Evolutionary conservation across 2,113 vertebrate species (phyloP), one percentile per base, ranked within the genome.

Genomic region (Sprattus sprattus): DNA sequence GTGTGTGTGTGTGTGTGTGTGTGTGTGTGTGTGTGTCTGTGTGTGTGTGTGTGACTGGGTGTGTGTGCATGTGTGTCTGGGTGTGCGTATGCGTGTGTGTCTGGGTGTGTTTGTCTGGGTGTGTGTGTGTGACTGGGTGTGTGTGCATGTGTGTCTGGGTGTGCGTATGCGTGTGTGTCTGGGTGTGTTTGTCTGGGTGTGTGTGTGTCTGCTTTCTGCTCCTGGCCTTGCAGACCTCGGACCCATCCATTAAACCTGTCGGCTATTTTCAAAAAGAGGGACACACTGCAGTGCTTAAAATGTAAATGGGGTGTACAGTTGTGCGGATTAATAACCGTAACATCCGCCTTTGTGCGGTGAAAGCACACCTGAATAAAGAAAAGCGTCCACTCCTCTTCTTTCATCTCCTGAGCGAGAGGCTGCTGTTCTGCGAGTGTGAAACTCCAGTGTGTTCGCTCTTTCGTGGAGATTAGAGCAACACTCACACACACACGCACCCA

Each of bases 291-390:
- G 71, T 13, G 28, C 71, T 39, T 78, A 11, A 39, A 15, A 78
- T 32, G 28, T 39, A 78, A 78, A 78, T 78, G 71, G 28, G 71
- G 71, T 39, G 32, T 15, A 67, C 64, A 28, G 18, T 39, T 78
- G 71, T 15, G 13, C 71, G 25, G 10, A 78, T n/a, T n/a, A n/a
- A 39, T 39, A 78, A 39, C 71, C 71, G 28, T 39, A 15, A 78
- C 71, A 39, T 39, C 28, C 32, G 71, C 44, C 71, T 78, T 78
- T 78, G 71, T 78, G 71, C 32, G 20, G 13, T 32, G 25, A 39
- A 78, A 78, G 71, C 71, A 16, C 71, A 78, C 71, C 28, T 39
- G 71, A 78, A 78, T 32, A 78, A 71, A 78, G 71, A 78, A 13
- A 39, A 78, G 71, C 11, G 11, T 39, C 71, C 71, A 32, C 28